These are phyloP conservation scores for Scelioninae gen. 2 DNA, from an alignment of 2,888 invertebrate species.

Conservation along the genomic window DNA sequence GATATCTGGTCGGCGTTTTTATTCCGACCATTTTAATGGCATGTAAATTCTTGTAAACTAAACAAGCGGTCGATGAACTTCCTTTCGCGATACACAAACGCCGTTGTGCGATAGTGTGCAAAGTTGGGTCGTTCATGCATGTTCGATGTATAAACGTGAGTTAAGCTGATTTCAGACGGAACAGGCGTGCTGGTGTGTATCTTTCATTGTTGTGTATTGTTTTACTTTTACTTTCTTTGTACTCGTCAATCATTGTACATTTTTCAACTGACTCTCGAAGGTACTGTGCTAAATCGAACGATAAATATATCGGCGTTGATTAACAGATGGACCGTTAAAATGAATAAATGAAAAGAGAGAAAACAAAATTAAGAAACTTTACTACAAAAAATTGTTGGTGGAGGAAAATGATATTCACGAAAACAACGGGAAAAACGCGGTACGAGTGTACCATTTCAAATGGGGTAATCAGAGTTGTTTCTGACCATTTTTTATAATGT, in stretches of 20 bases:
- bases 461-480: no score
- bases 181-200: conserved; percentile 35
- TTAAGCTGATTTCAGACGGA: conserved; percentile 56
- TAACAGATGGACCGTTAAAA: no score
- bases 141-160: conserved; percentile 48
- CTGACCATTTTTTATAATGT: no score
- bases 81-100: conserved; percentile 52
- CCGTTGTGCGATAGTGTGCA: conserved; percentile 36
- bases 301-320: no score
- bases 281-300: neutral
- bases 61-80: conserved; percentile 60
- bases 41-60: conserved; percentile 58
- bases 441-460: no score
- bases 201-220: conserved; percentile 35
- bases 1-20: conserved; percentile 38
- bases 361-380: no score
- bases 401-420: no score
- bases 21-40: conserved; percentile 40
- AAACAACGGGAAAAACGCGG: no score
- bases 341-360: no score
- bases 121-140: conserved; percentile 50
- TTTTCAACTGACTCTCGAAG: conserved; percentile 18
- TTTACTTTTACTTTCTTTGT: conserved; percentile 49
- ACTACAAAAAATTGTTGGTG: no score
- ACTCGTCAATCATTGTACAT: conserved; percentile 29